These are phyloP conservation scores for Chrysolophus pictus DNA, from an alignment of 2,797 vertebrate species.

Conservation along the genomic window DNA sequence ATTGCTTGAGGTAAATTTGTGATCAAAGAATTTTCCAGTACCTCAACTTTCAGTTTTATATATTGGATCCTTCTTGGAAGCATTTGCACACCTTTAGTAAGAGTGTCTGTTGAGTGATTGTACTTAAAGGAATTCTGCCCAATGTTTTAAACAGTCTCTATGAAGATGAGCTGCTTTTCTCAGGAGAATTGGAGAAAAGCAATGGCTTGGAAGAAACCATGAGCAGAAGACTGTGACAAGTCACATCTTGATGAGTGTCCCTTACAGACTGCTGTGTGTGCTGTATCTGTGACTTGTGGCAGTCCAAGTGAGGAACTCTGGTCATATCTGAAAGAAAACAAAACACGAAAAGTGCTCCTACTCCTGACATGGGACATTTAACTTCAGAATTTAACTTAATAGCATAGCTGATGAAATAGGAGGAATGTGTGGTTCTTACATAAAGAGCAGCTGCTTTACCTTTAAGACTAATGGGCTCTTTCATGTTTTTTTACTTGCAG, in stretches of 20 bases:
- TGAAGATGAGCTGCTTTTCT: background rate
- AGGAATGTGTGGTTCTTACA: background rate
- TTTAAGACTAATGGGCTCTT: background rate
- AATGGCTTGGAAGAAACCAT: too few species aligned
- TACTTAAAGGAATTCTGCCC: background rate
- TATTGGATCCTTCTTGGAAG: background rate
- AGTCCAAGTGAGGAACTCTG: background rate
- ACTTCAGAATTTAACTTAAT: background rate
- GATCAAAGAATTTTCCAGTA: background rate
- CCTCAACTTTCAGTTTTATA: background rate
- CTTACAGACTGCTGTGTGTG: background rate
- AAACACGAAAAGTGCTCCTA: background rate
- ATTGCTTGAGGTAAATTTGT: background rate
- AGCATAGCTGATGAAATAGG: background rate
- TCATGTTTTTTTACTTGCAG: conserved; percentile 76
- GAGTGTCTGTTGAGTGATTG: background rate
- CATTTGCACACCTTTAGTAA: background rate
- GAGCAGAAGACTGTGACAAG: background rate
- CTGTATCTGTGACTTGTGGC: background rate
- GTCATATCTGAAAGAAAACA: background rate
- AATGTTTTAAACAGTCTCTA: background rate
- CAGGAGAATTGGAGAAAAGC: too few species aligned
- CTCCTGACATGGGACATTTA: background rate
- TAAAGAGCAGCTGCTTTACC: background rate
- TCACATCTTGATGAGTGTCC: background rate